Evolutionary conservation across 2,797 vertebrate genomes (phyloP), one percentile per base, ranked within the genome.

Genomic region (Delichon dasypus): DNA sequence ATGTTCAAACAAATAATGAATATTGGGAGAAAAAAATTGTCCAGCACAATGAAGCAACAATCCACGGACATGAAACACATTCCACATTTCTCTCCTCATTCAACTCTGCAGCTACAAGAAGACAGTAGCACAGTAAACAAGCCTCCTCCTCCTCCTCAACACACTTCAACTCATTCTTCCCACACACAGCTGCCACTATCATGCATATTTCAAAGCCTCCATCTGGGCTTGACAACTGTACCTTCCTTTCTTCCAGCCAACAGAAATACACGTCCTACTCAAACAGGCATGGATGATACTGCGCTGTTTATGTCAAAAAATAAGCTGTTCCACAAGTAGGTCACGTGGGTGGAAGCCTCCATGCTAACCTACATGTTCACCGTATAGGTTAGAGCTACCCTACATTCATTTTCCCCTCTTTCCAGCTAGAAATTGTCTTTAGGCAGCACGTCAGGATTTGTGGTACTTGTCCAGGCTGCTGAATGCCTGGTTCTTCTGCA

Each of bases 101-200:
- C 97, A 97, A 57, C 91, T 97, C 93, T 6, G 11, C 71, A 95
- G 83, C 95, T 96, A 94, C 95, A 90, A 90, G 89, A 97, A 97
- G 93, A 91, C 96, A 80, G 91, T 66, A 90, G 58, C 95, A 92
- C 89, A 95, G 92, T 97, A 97, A 97, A 97, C 96, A 97, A 95
- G 93, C 95, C 89, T 94, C 96, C 96, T 95, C 97, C 96, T 97
- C 96, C 96, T 97, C 96, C 97, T 98, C 94, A 95, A 97, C 94
- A 97, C 93, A 97, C 94, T 97, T 97, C 89, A 97, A 96, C 90
- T 95, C 96, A 96, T 96, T 97, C 98, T 98, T 97, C 98, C 98
- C 97, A 98, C 98, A 97, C 97, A 97, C 98, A 98, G 97, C 98
- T 98, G 98, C 96, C 97, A 96, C 97, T 95, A 96, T 91, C 96